Conservation (phyloP, 2,797 vertebrate genomes). For the Buphagus erythrorhynchus region DNA sequence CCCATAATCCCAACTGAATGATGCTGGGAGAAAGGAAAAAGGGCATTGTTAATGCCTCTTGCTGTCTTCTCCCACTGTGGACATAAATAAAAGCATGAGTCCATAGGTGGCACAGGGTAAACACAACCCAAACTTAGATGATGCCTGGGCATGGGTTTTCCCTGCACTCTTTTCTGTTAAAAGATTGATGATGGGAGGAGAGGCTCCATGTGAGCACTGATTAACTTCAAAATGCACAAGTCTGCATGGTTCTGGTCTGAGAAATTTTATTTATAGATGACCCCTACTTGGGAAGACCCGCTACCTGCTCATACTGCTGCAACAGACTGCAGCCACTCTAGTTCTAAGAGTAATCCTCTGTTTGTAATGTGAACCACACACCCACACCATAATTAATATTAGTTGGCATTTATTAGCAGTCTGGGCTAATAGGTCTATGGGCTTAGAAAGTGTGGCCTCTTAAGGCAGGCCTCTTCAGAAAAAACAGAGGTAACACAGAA, state of each 20-base stretch:
- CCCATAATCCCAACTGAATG: neutral
- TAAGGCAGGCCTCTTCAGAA: neutral
- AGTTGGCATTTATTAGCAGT: neutral
- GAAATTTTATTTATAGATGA: neutral
- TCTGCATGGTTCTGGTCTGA: neutral
- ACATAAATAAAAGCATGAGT: neutral
- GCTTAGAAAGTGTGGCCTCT: neutral
- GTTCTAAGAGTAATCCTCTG: neutral
- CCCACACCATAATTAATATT: rapidly evolving
- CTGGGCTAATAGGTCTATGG: neutral
- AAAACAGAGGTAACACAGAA: neutral
- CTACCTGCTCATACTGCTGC: neutral
- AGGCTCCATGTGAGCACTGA: rapidly evolving
- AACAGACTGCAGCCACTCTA: neutral
- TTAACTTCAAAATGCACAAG: neutral
- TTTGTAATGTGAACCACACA: neutral
- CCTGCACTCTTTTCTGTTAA: neutral
- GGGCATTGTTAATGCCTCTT: neutral
- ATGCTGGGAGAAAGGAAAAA: neutral
- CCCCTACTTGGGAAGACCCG: rapidly evolving
- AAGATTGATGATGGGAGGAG: neutral
- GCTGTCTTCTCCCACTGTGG: neutral
- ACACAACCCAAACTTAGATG: neutral
- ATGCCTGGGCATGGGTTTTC: neutral
- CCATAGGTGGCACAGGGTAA: neutral